Evolutionary conservation across 2,113 vertebrate genomes (phyloP).

Genomic region (Nothobranchius kuhntae): DNA sequence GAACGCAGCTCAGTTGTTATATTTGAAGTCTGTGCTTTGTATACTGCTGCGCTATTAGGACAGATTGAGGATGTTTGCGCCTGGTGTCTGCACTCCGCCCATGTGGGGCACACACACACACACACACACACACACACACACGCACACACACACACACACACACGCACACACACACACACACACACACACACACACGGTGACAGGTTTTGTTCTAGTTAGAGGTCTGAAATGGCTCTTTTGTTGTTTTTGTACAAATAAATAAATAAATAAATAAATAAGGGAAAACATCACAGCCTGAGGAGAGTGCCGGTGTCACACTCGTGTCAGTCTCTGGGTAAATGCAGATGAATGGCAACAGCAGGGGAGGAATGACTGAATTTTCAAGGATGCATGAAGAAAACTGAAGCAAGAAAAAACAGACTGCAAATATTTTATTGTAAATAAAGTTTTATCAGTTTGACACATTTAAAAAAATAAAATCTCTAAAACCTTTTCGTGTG

Average conservation of each 20-base stretch:
- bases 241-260: conserved; percentile 57
- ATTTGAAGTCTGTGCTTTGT: conserved; percentile 70
- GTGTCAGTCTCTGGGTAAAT: conserved; percentile 64
- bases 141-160: conserved; percentile 22
- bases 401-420: conserved; percentile 14
- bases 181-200: conserved; percentile 29
- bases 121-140: conserved; percentile 1
- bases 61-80: conserved; percentile 70
- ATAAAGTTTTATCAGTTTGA: neutral
- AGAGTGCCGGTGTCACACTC: conserved; percentile 62
- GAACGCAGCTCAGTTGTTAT: conserved; percentile 51
- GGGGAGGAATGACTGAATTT: conserved; percentile 48
- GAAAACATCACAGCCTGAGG: conserved; percentile 37
- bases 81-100: conserved; percentile 71
- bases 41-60: conserved; percentile 66
- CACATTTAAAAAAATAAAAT: no score
- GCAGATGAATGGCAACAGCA: conserved; percentile 61
- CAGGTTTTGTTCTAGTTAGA: conserved; percentile 55
- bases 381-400: conserved; percentile 16
- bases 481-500: no score
- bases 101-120: conserved; percentile 53
- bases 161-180: conserved; percentile 24
- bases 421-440: neutral
- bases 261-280: conserved; percentile 19
- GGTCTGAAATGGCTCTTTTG: conserved; percentile 60